phyloP scores from a whole-genome alignment of 92 coral and sea anemone species.

The Epizoanthus rinbou region DNA sequence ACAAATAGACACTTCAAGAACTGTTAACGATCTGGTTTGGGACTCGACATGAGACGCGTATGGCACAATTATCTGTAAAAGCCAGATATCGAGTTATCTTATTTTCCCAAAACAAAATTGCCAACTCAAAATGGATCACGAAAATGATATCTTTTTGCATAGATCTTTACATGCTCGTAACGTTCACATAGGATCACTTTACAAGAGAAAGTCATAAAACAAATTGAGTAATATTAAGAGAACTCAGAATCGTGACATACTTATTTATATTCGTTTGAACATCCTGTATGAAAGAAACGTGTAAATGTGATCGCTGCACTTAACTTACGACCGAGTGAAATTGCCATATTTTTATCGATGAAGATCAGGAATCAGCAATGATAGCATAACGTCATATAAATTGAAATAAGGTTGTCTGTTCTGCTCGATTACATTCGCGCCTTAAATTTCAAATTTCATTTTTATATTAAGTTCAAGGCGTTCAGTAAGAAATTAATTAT shows the following conservation, averaged over 20 bases:
- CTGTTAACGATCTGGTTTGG: not conserved
- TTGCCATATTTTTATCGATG: too few species aligned
- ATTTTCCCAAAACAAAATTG: conserved; percentile 1
- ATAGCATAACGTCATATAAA: too few species aligned
- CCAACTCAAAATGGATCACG: conserved; percentile 8
- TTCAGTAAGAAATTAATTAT: too few species aligned
- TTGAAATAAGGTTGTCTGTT: too few species aligned
- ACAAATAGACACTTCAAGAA: conserved; percentile 20
- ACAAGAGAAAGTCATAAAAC: not conserved
- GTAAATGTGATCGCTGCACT: not conserved
- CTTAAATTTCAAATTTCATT: too few species aligned
- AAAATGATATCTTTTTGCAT: not conserved
- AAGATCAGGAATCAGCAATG: too few species aligned
- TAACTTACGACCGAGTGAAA: too few species aligned
- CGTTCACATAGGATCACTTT: not conserved
- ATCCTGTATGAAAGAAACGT: not conserved
- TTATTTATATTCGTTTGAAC: conserved; percentile 11
- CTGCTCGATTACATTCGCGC: too few species aligned
- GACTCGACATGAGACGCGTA: too few species aligned
- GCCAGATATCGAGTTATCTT: not conserved
- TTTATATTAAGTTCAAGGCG: too few species aligned
- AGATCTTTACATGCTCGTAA: not conserved
- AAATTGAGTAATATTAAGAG: not conserved
- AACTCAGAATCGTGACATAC: too few species aligned
- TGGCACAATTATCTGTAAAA: too few species aligned